Evolutionary conservation across 1,140 invertebrate genomes (phyloP).

Genomic region (Sitophilus oryzae): DNA sequence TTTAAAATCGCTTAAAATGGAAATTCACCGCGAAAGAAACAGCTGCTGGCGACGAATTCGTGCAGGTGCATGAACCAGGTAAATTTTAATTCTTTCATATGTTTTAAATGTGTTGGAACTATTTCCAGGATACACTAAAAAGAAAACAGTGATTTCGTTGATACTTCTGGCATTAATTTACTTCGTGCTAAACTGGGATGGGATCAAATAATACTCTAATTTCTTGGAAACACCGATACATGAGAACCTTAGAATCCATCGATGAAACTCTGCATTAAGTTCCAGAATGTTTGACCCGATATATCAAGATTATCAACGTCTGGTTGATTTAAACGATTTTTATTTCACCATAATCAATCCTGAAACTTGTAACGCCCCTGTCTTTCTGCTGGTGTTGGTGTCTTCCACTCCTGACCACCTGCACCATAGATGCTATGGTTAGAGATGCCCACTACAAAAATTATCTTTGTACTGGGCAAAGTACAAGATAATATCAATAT

Average conservation of each 20-base stretch:
- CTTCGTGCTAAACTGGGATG: not conserved
- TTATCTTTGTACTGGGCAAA: not conserved
- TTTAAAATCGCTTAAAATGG: too few species aligned
- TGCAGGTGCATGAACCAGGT: too few species aligned
- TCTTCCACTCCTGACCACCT: not conserved
- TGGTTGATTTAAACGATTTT: not conserved
- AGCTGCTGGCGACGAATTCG: too few species aligned
- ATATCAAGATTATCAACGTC: not conserved
- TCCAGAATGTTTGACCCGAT: not conserved
- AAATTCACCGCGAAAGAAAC: too few species aligned
- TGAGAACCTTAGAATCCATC: not conserved
- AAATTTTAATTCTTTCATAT: too few species aligned
- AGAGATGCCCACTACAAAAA: not conserved
- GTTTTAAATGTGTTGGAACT: too few species aligned
- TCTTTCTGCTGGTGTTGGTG: not conserved
- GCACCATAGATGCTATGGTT: not conserved
- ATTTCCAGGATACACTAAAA: too few species aligned
- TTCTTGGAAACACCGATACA: not conserved
- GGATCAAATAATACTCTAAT: not conserved
- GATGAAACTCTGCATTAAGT: not conserved
- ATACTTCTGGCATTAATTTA: not conserved
- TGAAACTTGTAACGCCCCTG: not conserved
- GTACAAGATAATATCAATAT: not conserved
- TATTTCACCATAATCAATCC: not conserved
- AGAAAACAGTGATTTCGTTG: too few species aligned